Conservation (phyloP, 2,888 invertebrate genomes). For the Xestobium rufovillosum region DNA sequence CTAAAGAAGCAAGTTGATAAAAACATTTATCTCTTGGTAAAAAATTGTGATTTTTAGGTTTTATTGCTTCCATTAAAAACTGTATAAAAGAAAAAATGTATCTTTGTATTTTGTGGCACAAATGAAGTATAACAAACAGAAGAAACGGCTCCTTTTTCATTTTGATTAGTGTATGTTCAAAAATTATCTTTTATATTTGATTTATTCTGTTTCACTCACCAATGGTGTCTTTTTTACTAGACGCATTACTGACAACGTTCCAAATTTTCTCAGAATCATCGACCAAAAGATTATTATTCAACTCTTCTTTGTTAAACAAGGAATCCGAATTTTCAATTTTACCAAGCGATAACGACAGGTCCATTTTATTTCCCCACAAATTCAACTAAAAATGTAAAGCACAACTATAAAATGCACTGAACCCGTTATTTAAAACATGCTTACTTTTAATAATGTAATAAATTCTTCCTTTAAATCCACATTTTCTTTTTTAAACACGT, state of each 20-base stretch:
- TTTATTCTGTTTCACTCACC: slow-evolving; percentile 22
- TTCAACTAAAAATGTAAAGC: slow-evolving; percentile 49
- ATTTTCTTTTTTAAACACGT: slow-evolving; percentile 32
- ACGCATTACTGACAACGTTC: slow-evolving; percentile 38
- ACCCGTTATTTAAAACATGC: slow-evolving; percentile 1
- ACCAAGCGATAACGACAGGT: slow-evolving; percentile 79
- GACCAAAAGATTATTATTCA: slow-evolving; percentile 53
- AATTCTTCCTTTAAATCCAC: slow-evolving; percentile 47
- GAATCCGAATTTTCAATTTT: slow-evolving; percentile 50
- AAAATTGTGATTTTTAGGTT: no score
- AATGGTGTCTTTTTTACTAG: slow-evolving; percentile 20
- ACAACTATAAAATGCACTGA: slow-evolving; percentile 6
- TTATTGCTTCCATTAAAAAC: no score
- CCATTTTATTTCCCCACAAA: slow-evolving; percentile 94
- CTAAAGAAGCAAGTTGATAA: no score
- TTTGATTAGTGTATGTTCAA: no score
- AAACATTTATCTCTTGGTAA: no score
- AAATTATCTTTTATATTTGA: no score
- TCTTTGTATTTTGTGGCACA: no score
- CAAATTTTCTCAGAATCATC: slow-evolving; percentile 55
- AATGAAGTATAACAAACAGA: no score
- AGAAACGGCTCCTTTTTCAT: no score
- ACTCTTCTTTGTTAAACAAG: slow-evolving; percentile 47
- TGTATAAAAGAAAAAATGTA: no score
- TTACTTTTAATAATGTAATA: slow-evolving; percentile 51